Evolutionary conservation across 2,888 invertebrate species (phyloP).

Genomic region (Sericinus montela): DNA sequence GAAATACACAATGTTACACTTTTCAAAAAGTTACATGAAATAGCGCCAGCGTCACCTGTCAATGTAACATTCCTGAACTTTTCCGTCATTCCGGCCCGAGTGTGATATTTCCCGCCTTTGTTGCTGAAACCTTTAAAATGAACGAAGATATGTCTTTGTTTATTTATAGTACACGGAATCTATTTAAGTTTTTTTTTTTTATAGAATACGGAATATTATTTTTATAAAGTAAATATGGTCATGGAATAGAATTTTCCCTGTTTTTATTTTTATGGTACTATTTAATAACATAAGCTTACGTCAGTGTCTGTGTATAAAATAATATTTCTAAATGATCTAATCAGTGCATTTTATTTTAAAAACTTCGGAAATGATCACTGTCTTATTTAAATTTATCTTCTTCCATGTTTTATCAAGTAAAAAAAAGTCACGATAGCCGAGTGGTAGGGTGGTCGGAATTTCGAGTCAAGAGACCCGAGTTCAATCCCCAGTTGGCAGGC

Average conservation of each 20-base stretch:
- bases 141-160: slow-evolving; percentile 4
- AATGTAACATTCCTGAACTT: slow-evolving; percentile 10
- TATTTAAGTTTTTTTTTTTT: slow-evolving; percentile 10
- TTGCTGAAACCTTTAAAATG: slow-evolving; percentile 8
- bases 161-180: slow-evolving; percentile 3
- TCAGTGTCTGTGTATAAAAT: no score
- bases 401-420: no score
- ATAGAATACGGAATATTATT: not conserved
- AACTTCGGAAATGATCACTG: no score
- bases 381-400: no score
- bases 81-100: slow-evolving; percentile 5
- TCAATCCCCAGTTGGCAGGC: no score
- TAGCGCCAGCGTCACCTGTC: not conserved
- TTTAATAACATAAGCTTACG: no score
- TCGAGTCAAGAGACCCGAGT: no score
- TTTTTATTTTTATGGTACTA: not conserved
- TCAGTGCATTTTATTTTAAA: no score
- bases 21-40: not conserved
- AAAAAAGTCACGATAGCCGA: no score
- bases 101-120: slow-evolving; percentile 15
- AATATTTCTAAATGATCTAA: no score
- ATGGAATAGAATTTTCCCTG: not conserved
- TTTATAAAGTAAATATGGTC: slow-evolving; percentile 3
- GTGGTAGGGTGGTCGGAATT: no score
- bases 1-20: not conserved